These are phyloP conservation scores for Phalacrocorax pelagicus DNA, from an alignment of 2,113 vertebrate genomes.

Conservation along the genomic window DNA sequence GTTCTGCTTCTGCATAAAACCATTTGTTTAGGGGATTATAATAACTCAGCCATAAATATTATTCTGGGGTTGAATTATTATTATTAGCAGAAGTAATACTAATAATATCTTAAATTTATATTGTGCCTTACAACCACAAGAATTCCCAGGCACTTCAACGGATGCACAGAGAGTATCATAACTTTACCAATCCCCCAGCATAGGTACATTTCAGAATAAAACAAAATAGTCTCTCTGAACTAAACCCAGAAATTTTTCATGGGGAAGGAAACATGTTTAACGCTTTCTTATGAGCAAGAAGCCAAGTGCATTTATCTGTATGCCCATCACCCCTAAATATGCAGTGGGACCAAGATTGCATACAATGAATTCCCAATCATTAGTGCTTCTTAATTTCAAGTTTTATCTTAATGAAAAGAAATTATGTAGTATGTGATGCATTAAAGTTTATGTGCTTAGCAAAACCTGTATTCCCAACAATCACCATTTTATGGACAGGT, in stretches of 20 bases:
- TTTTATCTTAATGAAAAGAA: background rate
- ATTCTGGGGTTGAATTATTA: conserved; percentile 38
- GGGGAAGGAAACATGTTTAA: background rate
- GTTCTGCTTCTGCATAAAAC: conserved; percentile 27
- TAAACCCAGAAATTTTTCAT: background rate
- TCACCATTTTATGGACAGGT: background rate
- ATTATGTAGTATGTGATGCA: background rate
- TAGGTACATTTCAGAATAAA: background rate
- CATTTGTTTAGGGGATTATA: conserved; percentile 22
- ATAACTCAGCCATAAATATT: conserved; percentile 16
- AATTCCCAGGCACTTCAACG: background rate
- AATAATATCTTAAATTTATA: conserved; percentile 13
- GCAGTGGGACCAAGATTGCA: background rate
- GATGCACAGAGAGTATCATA: background rate
- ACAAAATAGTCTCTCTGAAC: background rate
- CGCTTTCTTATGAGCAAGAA: background rate
- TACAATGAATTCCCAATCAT: background rate
- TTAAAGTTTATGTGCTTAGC: background rate
- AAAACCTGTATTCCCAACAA: background rate
- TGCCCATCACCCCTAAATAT: background rate
- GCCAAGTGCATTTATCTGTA: background rate
- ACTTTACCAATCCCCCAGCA: background rate
- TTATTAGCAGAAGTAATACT: conserved; percentile 4
- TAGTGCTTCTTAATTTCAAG: background rate
- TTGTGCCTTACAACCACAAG: background rate